Base-by-base conservation (phyloP, 1,140 invertebrate species). In the Diploscapter pachys region DNA sequence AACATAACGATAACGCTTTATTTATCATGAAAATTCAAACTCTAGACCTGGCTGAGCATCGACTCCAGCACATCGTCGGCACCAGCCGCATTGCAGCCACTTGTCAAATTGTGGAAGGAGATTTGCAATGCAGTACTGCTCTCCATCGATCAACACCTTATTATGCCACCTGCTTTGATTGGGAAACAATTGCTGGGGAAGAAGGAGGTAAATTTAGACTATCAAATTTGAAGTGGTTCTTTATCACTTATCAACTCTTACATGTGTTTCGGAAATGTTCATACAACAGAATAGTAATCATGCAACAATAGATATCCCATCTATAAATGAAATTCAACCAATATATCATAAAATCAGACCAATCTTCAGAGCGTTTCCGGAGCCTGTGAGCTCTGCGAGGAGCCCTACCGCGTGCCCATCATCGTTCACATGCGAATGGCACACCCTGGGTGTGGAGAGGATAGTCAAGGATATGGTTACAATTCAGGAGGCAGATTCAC, bases 361-460 rank as follows among this genome's bases (percentile, higher is more conserved):
- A 31, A 0, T 31, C 31, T 31, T 31, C 31, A 31, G 31, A 31
- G 31, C 31, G 31, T 31, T 31, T 1, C 31, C 1, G 31, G 31
- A 31, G 31, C 31, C 31, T 98, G 95, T 86, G 95, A 97, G 85
- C 88, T 97, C 31, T 98, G 95, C 83, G 92, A 91, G 4, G 87
- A 86, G 31, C 88, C 89, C 84, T 90, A 91, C 81, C 89, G 92
- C 70, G 90, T 91, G 87, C 92, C 93, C 1, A 89, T 96, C 0
- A 95, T 93, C 0, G 92, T 93, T 79, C 95, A 98, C 85, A 95
- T 98, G 93, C 89, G 92, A 63, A 90, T 91, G 80, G 87, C 90
- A 59, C 95, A 97, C 88, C 92, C 92, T 3, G 95, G 95, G 86
- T 71, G 75, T 71, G 93, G 93, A 0, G 90, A 90, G 81, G 90